phyloP scores from a whole-genome alignment of 2,113 vertebrate genomes.

The Athene cunicularia region DNA sequence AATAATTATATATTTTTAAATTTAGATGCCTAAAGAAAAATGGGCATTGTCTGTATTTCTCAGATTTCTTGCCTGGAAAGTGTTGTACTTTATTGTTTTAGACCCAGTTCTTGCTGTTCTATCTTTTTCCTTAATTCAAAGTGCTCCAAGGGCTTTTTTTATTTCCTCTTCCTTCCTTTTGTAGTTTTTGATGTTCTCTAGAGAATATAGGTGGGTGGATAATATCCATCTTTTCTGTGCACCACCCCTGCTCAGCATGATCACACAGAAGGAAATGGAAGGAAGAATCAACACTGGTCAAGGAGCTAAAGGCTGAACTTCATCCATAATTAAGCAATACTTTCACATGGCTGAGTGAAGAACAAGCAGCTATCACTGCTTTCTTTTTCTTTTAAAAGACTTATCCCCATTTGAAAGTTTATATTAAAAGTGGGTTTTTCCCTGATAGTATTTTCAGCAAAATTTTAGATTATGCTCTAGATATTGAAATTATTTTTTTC shows the following conservation, averaged over 20 bases:
- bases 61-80: constrained; percentile 16
- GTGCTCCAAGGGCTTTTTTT: neutral
- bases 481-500: neutral
- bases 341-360: constrained; percentile 5
- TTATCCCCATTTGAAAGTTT: constrained; percentile 58
- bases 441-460: neutral
- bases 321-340: constrained; percentile 63
- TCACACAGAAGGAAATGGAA: constrained; percentile 33
- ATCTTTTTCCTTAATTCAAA: constrained; percentile 57
- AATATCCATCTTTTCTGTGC: neutral
- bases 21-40: neutral
- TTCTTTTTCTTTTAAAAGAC: constrained; percentile 9
- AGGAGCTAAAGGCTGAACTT: constrained; percentile 46
- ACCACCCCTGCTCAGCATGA: neutral
- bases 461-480: constrained; percentile 13
- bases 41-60: neutral
- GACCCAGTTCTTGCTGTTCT: constrained; percentile 4
- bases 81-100: constrained; percentile 57
- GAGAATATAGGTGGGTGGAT: neutral
- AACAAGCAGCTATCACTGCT: neutral
- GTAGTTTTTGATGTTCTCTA: constrained; percentile 11
- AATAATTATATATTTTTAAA: neutral
- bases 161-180: neutral
- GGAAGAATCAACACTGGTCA: constrained; percentile 45
- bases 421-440: neutral